A percentile compares a stretch with the other conserved stretches of the same genome.
Evolutionary conservation across 23 tunicate genomes (phyloP).

Genomic region (Trididemnum clinides): DNA sequence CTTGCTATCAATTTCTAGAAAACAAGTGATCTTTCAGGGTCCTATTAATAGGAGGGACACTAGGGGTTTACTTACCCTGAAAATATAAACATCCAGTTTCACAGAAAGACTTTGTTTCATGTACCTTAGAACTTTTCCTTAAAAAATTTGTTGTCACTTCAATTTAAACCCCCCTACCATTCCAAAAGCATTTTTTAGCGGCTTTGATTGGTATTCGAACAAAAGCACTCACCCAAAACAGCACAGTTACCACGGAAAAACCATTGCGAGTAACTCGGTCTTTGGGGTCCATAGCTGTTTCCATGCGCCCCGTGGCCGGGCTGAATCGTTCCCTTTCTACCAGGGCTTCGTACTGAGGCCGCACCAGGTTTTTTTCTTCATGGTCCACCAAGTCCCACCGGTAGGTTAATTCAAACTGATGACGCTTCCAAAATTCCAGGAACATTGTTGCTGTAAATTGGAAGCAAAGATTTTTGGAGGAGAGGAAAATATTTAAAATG

Average conservation of each 20-base stretch:
- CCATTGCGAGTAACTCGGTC: constrained; percentile 54
- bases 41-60: no score
- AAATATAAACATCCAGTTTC: no score
- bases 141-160: neutral
- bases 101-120: neutral
- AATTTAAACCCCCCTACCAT: neutral
- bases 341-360: constrained; percentile 90
- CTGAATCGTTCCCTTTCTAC: constrained; percentile 77
- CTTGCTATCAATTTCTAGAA: no score
- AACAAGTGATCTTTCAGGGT: no score
- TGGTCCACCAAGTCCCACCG: constrained; percentile 94
- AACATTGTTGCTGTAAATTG: constrained; percentile 67
- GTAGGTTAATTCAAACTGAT: constrained; percentile 78
- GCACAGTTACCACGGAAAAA: constrained; percentile 66
- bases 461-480: neutral
- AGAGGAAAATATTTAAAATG: neutral
- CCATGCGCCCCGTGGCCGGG: constrained; percentile 80
- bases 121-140: neutral
- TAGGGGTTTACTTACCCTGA: no score
- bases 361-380: constrained; percentile 87
- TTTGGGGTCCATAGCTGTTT: constrained; percentile 49
- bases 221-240: constrained; percentile 95
- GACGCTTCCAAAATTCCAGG: constrained; percentile 92
- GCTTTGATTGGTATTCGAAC: no score
- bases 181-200: no score